Base-by-base conservation (phyloP, 2,797 vertebrate species). In the Loriculus beryllinus region DNA sequence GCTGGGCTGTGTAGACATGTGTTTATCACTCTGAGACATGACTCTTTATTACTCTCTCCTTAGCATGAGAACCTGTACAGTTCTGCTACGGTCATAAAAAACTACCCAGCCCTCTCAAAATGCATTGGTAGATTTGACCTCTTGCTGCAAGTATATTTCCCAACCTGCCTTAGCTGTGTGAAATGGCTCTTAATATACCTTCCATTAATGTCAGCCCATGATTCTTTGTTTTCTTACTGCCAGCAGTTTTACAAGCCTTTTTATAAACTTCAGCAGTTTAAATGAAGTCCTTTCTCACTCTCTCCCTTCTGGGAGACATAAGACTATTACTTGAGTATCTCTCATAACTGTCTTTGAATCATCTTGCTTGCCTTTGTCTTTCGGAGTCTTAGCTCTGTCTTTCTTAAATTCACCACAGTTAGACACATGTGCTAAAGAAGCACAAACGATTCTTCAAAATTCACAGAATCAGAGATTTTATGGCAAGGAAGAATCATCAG, bases 61-160 rank as follows among this genome's bases (percentile, higher is more conserved):
- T 60, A 82, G 16, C 33, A 82, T 3, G 15, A 91, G 28, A 91
- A 82, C 31, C 35, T 68, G n/a, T 31, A 67, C 33, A 15, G 22
- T 74, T 90, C 83, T 69, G 37, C 65, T 92, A 39, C 25, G n/a
- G 81, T 63, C 74, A 63, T 20, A 82, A 77, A 92, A 92, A 90
- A 85, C 67, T 80, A 69, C 26, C 23, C 85, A 95, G 40, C 9
- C 74, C 59, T 67, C 95, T 88, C 67, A 85, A 95, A 92, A 95
- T 51, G 48, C 78, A 88, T 26, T 15, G 8, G 25, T 29, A 90
- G 45, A 47, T 88, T 69, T 88, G 49, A 84, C 49, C 42, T 83
- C 13, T 63, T 77, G 62, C 48, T 87, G 52, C 75, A 86, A 90
- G 33, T 47, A 39, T 17, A 65, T 52, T 75, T 86, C 63, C 54